Percentiles rank a stretch among this genome's conserved stretches.
Conservation (phyloP, 1,140 invertebrate species). For the Sipha flava region DNA sequence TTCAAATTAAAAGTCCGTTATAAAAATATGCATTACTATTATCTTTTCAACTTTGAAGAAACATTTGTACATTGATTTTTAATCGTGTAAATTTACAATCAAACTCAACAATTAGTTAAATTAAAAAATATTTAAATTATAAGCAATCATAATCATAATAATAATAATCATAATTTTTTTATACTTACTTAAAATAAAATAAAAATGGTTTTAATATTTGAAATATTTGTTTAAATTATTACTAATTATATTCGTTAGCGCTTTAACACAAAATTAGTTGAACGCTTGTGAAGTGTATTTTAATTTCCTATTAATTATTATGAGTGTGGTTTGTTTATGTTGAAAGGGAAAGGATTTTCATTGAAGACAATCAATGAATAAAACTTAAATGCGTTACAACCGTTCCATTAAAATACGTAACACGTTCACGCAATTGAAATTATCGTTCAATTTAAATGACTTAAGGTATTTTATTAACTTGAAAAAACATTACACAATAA, state of each 20-base stretch:
- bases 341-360: background rate
- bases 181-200: no score
- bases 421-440: background rate
- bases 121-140: no score
- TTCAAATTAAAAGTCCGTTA: no score
- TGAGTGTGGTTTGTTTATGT: background rate
- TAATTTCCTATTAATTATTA: background rate
- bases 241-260: background rate
- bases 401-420: background rate
- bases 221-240: no score
- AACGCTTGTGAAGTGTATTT: background rate
- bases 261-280: background rate
- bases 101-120: no score
- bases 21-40: no score
- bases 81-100: no score
- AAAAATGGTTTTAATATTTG: no score
- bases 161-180: no score
- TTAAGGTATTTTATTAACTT: background rate
- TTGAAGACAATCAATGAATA: background rate
- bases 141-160: no score
- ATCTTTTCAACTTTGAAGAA: no score
- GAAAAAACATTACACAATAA: background rate
- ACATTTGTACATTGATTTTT: no score
- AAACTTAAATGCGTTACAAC: background rate
- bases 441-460: background rate